Evolutionary conservation across 35 echinoderm and acorn worm species (phyloP).

Genomic region (Nesometra sesokonis): DNA sequence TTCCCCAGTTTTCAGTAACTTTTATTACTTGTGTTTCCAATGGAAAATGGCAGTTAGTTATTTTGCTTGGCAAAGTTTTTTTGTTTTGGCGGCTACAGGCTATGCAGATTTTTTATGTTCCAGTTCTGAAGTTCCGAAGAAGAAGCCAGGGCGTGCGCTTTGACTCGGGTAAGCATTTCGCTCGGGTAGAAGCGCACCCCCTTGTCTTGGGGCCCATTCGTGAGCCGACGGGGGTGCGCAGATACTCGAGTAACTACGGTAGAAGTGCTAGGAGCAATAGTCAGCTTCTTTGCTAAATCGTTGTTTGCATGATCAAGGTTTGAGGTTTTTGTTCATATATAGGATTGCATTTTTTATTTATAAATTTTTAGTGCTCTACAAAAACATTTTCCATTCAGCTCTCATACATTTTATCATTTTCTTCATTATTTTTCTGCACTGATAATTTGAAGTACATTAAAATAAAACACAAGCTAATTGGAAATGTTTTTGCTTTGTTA

Average conservation of each 20-base stretch:
- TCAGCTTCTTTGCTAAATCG: background rate
- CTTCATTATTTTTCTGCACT: background rate
- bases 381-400: background rate
- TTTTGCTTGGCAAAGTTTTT: background rate
- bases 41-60: background rate
- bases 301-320: background rate
- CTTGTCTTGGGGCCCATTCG: background rate
- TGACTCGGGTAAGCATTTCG: background rate
- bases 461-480: background rate
- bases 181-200: background rate
- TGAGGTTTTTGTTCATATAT: background rate
- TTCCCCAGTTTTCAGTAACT: background rate
- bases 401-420: background rate
- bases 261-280: background rate
- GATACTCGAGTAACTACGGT: background rate
- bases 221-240: background rate
- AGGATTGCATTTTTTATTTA: background rate
- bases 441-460: background rate
- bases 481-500: background rate
- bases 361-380: background rate
- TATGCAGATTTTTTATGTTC: background rate
- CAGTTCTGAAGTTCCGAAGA: background rate
- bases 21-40: background rate
- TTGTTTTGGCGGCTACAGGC: background rate
- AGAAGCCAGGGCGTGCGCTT: background rate